Evolutionary conservation across 2,888 invertebrate genomes (phyloP).

Genomic region (Schizotus pectinicornis): DNA sequence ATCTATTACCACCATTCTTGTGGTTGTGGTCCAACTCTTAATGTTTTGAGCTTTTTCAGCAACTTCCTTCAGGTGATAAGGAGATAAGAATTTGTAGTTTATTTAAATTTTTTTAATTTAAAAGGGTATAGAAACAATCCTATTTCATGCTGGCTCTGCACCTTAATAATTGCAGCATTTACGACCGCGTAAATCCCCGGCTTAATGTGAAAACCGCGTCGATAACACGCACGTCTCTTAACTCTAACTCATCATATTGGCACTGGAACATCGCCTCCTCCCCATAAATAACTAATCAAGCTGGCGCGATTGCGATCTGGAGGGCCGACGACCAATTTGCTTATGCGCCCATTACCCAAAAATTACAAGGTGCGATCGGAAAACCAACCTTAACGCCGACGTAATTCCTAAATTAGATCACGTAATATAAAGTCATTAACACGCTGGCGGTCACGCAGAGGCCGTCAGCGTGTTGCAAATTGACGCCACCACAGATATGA

Average conservation of each 20-base stretch:
- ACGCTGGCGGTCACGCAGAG: constrained; percentile 33
- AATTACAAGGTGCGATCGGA: constrained; percentile 25
- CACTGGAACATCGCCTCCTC: constrained; percentile 5
- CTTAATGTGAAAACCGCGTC: constrained; percentile 13
- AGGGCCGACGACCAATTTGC: not conserved
- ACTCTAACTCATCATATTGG: constrained; percentile 2
- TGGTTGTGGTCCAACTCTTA: too few species aligned
- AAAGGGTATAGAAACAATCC: too few species aligned
- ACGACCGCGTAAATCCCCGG: constrained; percentile 12
- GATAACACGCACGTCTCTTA: not conserved
- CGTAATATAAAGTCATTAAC: constrained; percentile 45
- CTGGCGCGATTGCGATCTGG: constrained; percentile 15
- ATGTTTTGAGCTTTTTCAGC: too few species aligned
- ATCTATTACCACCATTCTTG: too few species aligned
- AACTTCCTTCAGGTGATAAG: too few species aligned
- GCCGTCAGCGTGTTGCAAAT: too few species aligned
- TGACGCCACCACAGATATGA: constrained; percentile 27
- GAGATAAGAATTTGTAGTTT: too few species aligned
- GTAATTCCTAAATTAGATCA: constrained; percentile 46
- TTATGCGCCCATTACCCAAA: constrained; percentile 6
- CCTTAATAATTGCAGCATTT: constrained; percentile 7
- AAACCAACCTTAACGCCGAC: constrained; percentile 5
- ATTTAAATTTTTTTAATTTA: too few species aligned
- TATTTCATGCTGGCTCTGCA: too few species aligned
- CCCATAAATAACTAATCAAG: constrained; percentile 10